These are phyloP conservation scores for Hydroisotoma schaefferi DNA, from an alignment of 2,888 invertebrate genomes.

Conservation along the genomic window DNA sequence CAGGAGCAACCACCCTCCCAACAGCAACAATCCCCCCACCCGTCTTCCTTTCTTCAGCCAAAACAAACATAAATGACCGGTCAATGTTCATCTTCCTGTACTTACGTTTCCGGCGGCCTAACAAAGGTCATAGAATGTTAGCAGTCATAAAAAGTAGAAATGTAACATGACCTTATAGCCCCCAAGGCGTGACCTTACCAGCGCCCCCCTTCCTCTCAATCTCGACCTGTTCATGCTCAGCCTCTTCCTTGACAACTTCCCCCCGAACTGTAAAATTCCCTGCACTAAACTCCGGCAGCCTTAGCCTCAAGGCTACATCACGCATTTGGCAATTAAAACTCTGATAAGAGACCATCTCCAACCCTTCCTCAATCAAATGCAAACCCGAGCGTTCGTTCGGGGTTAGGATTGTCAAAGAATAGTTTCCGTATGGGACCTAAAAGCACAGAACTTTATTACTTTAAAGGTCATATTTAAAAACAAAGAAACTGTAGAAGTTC, in stretches of 20 bases:
- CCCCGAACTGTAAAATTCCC: too few species aligned
- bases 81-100: conserved; percentile 1
- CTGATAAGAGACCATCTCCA: conserved; percentile 33
- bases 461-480: too few species aligned
- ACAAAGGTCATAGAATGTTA: background rate
- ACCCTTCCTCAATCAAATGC: conserved; percentile 43
- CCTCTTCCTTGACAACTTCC: background rate
- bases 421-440: too few species aligned
- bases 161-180: background rate
- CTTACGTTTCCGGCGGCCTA: background rate
- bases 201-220: background rate
- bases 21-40: background rate
- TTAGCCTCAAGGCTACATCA: conserved; percentile 30
- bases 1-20: conserved; percentile 7
- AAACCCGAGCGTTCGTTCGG: conserved; percentile 44
- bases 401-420: conserved; percentile 38
- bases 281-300: conserved; percentile 40
- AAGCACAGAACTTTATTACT: too few species aligned
- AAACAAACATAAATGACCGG: background rate
- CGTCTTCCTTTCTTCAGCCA: background rate
- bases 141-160: background rate
- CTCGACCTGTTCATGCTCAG: background rate
- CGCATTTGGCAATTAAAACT: conserved; percentile 42
- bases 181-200: background rate
- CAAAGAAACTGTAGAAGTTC: too few species aligned